These are phyloP conservation scores for Meriones unguiculatus DNA, from an alignment of 2,113 vertebrate species.

Conservation along the genomic window DNA sequence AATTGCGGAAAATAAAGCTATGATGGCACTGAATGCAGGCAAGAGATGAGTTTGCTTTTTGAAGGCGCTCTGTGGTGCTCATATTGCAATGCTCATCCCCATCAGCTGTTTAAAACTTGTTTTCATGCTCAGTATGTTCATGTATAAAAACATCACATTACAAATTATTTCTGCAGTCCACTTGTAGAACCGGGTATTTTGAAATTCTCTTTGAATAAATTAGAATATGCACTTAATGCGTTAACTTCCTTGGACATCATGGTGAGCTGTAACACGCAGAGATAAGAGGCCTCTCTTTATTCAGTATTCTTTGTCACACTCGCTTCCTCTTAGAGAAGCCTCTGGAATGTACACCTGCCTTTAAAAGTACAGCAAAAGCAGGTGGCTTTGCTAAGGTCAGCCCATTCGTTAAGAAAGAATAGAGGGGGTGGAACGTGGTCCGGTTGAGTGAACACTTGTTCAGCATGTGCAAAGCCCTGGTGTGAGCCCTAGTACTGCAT, in stretches of 20 bases:
- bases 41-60: too few species aligned
- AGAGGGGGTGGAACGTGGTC: background rate
- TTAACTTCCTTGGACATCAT: background rate
- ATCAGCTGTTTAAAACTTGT: background rate
- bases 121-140: background rate
- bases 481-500: background rate
- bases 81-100: background rate
- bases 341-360: constrained; percentile 47
- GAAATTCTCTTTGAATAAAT: constrained; percentile 22
- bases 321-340: constrained; percentile 26
- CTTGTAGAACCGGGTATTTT: constrained; percentile 31
- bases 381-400: background rate
- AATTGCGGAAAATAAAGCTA: constrained; percentile 49
- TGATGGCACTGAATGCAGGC: background rate
- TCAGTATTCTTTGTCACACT: constrained; percentile 52
- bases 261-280: constrained; percentile 10
- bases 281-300: constrained; percentile 34
- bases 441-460: background rate
- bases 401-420: constrained; percentile 27
- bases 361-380: constrained; percentile 42
- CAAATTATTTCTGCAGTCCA: constrained; percentile 42
- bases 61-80: background rate
- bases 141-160: background rate
- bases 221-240: constrained; percentile 54
- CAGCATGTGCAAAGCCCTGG: background rate